A percentile compares a stretch with the other conserved stretches of the same genome.
Evolutionary conservation across 2,797 vertebrate species (phyloP).

Genomic region (Loris lydekkerianus): DNA sequence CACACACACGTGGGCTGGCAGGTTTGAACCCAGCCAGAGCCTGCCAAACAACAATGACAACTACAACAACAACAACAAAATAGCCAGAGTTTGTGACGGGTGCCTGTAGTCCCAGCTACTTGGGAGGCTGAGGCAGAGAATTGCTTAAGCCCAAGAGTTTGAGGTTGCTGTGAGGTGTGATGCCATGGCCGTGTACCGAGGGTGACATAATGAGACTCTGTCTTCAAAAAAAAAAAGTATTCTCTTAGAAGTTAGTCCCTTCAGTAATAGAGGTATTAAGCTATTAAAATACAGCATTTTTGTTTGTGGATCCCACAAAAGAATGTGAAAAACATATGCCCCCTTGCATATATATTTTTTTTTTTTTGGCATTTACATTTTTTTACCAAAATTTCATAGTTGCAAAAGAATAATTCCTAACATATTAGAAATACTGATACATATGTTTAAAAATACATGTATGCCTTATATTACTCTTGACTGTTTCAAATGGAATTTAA

Average conservation of each 20-base stretch:
- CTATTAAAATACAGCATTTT: background rate
- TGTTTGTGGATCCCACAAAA: background rate
- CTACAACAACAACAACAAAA: no score
- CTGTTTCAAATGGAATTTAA: conserved; percentile 12
- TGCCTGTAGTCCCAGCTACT: no score
- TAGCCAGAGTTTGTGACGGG: no score
- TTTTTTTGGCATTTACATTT: background rate
- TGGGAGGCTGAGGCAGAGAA: no score
- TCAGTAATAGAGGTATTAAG: background rate
- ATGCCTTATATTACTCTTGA: background rate
- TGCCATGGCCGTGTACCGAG: no score
- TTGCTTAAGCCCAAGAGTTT: no score
- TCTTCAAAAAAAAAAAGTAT: background rate
- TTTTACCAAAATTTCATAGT: background rate
- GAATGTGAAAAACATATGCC: background rate
- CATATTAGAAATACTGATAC: no score
- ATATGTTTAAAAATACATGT: background rate
- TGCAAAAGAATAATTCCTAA: conserved; percentile 11
- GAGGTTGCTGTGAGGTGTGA: no score
- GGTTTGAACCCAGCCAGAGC: no score
- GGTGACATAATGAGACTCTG: no score
- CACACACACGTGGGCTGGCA: no score
- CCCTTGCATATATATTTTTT: background rate
- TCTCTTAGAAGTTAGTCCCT: background rate
- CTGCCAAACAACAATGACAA: no score